Evolutionary conservation across 2,888 invertebrate genomes (phyloP), one percentile per base, ranked within the genome.

Genomic region (Megamerina dolium): DNA sequence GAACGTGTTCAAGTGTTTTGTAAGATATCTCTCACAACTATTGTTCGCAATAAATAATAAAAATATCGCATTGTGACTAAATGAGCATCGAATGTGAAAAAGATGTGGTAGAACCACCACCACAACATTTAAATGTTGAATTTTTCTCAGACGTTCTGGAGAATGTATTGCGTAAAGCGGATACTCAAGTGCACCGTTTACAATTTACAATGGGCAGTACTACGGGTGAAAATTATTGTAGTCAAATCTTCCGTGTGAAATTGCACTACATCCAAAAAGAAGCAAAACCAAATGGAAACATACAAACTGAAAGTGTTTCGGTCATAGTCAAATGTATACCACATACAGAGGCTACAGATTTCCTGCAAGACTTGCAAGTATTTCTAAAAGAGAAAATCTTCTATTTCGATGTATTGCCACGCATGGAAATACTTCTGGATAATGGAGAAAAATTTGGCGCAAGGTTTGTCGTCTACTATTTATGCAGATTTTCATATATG

Each of bases 321-420:
- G 39, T 58, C 12, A 58, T 60, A 32, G 51, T 59, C 2, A 60
- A 60, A 45, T 53, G 54, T 37, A 54, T 56, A 14, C 49, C 54
- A 0, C 17, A 46, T 2, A 39, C 44, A 4, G 46, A 50, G 18
- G 29, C 31, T 2, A 50, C 36, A 3, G 43, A 49, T 13, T 52
- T 55, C 26, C 57, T 66, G 45, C 70, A 51, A 51, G 72, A 66
- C n/a, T n/a, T 66, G 10, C 60, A 65, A 16, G 61, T 69, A 14
- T 72, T 68, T 43, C 56, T 59, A n/a, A 70, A 66, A 43, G 70
- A 72, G 54, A 59, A 57, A 4, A 57, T 62, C 49, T 64, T 70
- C 61, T 72, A 36, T 33, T 35, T 37, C 26, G 54, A 53, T 37
- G 59, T 64, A 12, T 54, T 70, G 41, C 68, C 70, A 3, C 55